Conservation (phyloP, 2,113 vertebrate genomes). For the Eretmochelys imbricata region DNA sequence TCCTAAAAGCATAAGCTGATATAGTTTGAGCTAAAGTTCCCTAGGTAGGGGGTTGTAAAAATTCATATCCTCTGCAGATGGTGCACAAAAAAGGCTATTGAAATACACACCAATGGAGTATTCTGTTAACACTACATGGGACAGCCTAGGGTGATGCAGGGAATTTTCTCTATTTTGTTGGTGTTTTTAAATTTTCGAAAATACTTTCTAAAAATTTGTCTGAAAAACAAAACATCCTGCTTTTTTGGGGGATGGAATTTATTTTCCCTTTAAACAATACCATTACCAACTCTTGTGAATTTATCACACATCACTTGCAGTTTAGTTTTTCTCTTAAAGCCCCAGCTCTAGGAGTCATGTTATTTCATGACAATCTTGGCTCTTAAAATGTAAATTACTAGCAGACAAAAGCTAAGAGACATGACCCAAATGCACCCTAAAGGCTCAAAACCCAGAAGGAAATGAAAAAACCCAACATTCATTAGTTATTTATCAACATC, state of each 20-base stretch:
- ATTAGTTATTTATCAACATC: too few species aligned
- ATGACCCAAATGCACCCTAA: not conserved
- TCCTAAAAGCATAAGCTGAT: not conserved
- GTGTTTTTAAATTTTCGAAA: not conserved
- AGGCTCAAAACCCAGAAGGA: not conserved
- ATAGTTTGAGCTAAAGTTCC: too few species aligned
- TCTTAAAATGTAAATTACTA: not conserved
- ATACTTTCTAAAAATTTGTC: not conserved
- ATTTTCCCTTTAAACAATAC: not conserved
- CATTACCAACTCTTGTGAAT: not conserved
- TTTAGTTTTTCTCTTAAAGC: not conserved
- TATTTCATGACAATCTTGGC: not conserved
- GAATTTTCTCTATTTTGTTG: not conserved
- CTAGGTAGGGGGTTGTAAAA: not conserved
- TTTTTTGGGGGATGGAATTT: not conserved
- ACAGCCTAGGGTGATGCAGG: not conserved
- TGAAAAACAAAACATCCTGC: not conserved
- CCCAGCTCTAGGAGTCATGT: not conserved
- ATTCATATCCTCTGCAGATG: not conserved
- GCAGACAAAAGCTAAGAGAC: not conserved
- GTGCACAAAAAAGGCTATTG: too few species aligned
- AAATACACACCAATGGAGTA: too few species aligned
- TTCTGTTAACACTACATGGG: not conserved
- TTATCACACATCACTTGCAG: not conserved
- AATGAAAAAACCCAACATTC: not conserved